These are phyloP conservation scores for Pseudorectes ferrugineus DNA, from an alignment of 2,113 vertebrate genomes.

Conservation along the genomic window DNA sequence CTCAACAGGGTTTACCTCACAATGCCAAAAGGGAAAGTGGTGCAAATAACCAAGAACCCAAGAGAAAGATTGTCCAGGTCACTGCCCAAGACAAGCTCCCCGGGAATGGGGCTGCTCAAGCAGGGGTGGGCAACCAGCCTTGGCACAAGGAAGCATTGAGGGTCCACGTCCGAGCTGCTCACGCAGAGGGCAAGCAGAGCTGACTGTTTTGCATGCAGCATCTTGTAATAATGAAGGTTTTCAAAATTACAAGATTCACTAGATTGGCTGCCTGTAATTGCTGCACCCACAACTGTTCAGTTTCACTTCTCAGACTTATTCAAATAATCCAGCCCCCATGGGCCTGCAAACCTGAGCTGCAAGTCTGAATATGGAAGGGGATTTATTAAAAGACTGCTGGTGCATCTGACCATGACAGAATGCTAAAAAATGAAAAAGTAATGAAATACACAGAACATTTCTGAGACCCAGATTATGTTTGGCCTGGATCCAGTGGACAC, in stretches of 20 bases:
- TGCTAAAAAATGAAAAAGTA: not conserved
- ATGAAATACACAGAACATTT: not conserved
- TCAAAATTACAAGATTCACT: not conserved
- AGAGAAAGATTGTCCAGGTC: not conserved
- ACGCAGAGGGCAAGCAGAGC: not conserved
- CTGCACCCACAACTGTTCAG: not conserved
- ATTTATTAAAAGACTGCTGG: constrained; percentile 27
- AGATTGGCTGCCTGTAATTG: not conserved
- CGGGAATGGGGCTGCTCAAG: fast-evolving
- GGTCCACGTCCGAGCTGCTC: fast-evolving
- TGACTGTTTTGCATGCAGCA: not conserved
- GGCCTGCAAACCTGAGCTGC: not conserved
- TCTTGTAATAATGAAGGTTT: not conserved
- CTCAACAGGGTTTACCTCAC: not conserved
- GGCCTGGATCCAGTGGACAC: not conserved
- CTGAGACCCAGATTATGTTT: not conserved
- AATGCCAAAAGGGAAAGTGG: not conserved
- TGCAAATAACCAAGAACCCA: not conserved
- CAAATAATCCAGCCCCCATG: constrained; percentile 2
- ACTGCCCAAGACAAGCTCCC: not conserved
- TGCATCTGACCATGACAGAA: not conserved
- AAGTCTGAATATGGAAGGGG: not conserved
- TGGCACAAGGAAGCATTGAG: fast-evolving
- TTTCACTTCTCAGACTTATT: constrained; percentile 57
- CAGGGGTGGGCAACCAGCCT: not conserved